These are phyloP conservation scores for Timema podura DNA, from an alignment of 2,888 invertebrate species.

Conservation along the genomic window DNA sequence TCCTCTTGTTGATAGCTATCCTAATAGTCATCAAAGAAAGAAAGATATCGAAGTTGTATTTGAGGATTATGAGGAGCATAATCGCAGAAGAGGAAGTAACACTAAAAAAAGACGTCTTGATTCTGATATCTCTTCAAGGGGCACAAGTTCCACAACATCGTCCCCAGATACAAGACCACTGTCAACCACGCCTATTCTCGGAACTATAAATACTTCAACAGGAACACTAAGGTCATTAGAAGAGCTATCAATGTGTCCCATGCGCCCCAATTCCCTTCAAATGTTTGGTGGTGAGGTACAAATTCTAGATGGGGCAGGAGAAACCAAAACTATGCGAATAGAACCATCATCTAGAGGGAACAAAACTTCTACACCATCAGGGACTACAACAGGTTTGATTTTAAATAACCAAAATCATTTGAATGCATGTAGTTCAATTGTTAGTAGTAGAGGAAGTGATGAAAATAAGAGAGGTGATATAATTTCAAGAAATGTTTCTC, in stretches of 20 bases:
- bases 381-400: constrained; percentile 18
- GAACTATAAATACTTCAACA: constrained; percentile 29
- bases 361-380: constrained; percentile 12
- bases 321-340: constrained; percentile 64
- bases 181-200: constrained; percentile 17
- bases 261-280: constrained; percentile 48
- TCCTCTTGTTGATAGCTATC: constrained; percentile 67
- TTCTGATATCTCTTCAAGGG: constrained; percentile 23
- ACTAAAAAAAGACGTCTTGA: constrained; percentile 25
- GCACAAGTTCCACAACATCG: constrained; percentile 20
- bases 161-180: constrained; percentile 18
- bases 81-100: constrained; percentile 6
- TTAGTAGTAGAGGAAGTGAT: constrained; percentile 18
- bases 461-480: constrained; percentile 54
- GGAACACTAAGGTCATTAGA: constrained; percentile 53
- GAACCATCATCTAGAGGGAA: constrained; percentile 47
- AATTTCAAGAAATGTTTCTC: constrained; percentile 39
- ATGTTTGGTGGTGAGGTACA: constrained; percentile 77
- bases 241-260: constrained; percentile 49
- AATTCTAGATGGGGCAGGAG: constrained; percentile 64
- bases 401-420: constrained; percentile 15
- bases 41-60: constrained; percentile 38
- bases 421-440: constrained; percentile 12
- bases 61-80: constrained; percentile 14
- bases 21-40: constrained; percentile 33